A percentile compares a stretch with the other conserved stretches of the same genome.
These are phyloP conservation scores for Petrolisthes cinctipes DNA, from an alignment of 2,888 invertebrate genomes.

Conservation along the genomic window DNA sequence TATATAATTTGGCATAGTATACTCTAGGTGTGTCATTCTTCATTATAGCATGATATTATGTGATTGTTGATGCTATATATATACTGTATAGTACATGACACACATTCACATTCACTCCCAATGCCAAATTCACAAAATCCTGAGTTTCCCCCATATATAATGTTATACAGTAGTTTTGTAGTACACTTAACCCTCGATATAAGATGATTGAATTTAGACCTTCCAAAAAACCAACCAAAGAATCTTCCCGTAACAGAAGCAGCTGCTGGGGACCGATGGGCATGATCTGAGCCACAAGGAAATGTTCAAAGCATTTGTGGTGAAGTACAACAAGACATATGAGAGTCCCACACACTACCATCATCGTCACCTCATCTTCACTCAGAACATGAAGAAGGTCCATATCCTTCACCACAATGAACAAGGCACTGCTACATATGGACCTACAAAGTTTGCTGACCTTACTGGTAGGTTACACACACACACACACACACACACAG, in stretches of 20 bases:
- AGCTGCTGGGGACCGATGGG: constrained; percentile 22
- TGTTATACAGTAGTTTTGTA: too few relatives aligned
- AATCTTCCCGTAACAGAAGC: background rate
- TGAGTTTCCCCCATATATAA: too few relatives aligned
- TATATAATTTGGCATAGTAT: too few relatives aligned
- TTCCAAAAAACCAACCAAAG: background rate
- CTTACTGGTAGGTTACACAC: constrained; percentile 74
- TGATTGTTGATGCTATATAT: too few relatives aligned
- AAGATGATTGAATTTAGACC: too few relatives aligned
- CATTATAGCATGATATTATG: too few relatives aligned
- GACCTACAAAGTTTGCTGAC: constrained; percentile 88
- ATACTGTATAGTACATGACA: too few relatives aligned
- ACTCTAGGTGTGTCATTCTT: too few relatives aligned
- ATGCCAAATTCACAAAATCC: too few relatives aligned
- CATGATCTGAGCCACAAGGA: constrained; percentile 46
- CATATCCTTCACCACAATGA: constrained; percentile 81
- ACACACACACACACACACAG: too few relatives aligned
- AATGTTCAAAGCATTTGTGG: constrained; percentile 69
- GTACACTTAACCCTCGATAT: too few relatives aligned
- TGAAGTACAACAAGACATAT: constrained; percentile 76
- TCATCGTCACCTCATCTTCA: constrained; percentile 81
- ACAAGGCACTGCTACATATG: constrained; percentile 87
- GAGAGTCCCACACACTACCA: constrained; percentile 74
- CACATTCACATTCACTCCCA: too few relatives aligned
- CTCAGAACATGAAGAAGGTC: constrained; percentile 81